These are phyloP conservation scores for Drosophila dunni DNA, from an alignment of 1,140 invertebrate species.

Conservation along the genomic window DNA sequence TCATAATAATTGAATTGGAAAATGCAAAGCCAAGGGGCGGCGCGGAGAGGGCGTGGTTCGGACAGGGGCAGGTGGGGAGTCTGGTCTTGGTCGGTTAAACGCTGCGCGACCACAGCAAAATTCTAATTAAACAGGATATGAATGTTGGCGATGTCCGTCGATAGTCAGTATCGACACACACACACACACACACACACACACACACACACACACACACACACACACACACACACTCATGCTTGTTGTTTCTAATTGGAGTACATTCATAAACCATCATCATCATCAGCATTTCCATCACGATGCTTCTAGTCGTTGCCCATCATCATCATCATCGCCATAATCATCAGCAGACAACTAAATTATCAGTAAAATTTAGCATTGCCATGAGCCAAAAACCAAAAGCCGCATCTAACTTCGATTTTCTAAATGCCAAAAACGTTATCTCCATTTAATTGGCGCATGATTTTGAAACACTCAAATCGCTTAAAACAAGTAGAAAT, in stretches of 20 bases:
- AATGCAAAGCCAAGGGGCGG: constrained; percentile 51
- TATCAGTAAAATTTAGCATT: background rate
- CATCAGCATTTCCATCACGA: constrained; percentile 1
- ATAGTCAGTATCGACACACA: constrained; percentile 20
- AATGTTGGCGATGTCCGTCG: constrained; percentile 51
- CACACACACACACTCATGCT: background rate
- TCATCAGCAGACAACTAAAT: constrained; percentile 11
- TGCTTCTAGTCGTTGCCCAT: too few species aligned
- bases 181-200: constrained; percentile 7
- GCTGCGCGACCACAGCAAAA: constrained; percentile 81
- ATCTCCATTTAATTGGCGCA: background rate
- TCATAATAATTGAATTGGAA: constrained; percentile 82
- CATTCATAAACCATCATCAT: constrained; percentile 30
- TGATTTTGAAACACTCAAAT: background rate
- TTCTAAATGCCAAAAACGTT: background rate
- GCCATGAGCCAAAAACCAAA: background rate
- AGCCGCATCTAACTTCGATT: background rate
- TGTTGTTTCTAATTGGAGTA: constrained; percentile 35
- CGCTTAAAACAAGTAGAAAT: background rate
- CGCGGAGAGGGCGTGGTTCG: background rate
- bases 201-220: background rate
- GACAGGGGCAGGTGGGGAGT: background rate
- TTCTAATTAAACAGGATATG: constrained; percentile 82
- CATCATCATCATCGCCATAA: constrained; percentile 7
- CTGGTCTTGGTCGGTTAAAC: constrained; percentile 68